Evolutionary conservation across 1,140 invertebrate genomes (phyloP).

Genomic region (Adelges cooleyi): DNA sequence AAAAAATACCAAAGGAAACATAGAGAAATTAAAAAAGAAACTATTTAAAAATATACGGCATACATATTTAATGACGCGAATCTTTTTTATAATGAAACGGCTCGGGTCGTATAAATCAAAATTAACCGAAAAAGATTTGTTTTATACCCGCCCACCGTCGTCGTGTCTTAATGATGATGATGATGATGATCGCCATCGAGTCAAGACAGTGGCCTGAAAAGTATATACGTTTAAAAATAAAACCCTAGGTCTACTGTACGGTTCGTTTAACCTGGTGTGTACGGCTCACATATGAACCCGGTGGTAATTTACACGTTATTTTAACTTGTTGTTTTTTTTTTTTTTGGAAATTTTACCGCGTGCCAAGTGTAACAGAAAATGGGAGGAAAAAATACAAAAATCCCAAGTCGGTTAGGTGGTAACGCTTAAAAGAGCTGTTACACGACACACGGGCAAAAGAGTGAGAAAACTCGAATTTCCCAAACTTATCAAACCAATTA

Average conservation of each 20-base stretch:
- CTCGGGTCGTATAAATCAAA: constrained; percentile 7
- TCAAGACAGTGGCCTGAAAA: neutral
- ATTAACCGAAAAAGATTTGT: constrained; percentile 26
- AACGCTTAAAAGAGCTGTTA: too few species aligned
- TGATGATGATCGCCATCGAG: neutral
- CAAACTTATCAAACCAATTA: too few species aligned
- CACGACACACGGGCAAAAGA: too few species aligned
- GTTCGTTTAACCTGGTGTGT: constrained; percentile 17
- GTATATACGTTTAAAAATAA: constrained; percentile 9
- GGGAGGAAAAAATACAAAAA: too few species aligned
- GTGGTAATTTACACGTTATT: neutral
- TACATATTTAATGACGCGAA: neutral
- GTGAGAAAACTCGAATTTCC: too few species aligned
- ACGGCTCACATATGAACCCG: neutral
- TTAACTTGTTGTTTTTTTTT: constrained; percentile 11
- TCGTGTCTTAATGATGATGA: too few species aligned
- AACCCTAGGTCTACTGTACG: constrained; percentile 12
- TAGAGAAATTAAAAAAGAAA: neutral
- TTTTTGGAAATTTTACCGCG: neutral
- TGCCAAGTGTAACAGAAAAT: constrained; percentile 11
- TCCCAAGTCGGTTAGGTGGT: too few species aligned
- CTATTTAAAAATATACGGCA: neutral
- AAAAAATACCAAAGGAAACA: neutral
- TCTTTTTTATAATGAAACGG: constrained; percentile 17
- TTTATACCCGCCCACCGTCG: neutral